Evolutionary conservation across 2,888 invertebrate genomes (phyloP).

Genomic region (Pristionchus maxplancki): DNA sequence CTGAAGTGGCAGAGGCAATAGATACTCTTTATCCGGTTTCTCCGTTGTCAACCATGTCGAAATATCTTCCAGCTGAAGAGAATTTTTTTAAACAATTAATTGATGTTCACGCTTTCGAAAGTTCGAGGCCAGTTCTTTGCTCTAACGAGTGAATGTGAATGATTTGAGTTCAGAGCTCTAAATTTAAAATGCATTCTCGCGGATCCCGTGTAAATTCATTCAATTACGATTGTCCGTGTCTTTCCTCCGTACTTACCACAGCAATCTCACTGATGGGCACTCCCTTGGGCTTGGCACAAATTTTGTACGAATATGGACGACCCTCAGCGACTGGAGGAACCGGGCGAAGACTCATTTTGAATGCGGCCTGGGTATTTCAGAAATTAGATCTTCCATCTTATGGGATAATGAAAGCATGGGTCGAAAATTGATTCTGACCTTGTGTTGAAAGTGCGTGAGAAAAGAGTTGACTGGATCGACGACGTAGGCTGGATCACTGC

Average conservation of each 20-base stretch:
- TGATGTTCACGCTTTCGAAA: too few relatives aligned
- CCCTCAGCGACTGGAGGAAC: conserved; percentile 60
- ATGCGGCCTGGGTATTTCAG: conserved; percentile 25
- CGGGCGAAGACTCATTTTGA: conserved; percentile 59
- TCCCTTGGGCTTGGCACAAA: conserved; percentile 65
- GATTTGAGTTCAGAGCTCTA: too few relatives aligned
- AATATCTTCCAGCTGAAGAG: conserved; percentile 65
- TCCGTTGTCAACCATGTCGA: conserved; percentile 71
- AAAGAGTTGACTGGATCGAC: conserved; percentile 66
- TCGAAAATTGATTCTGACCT: conserved; percentile 60
- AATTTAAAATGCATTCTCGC: too few relatives aligned
- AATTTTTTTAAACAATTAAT: too few relatives aligned
- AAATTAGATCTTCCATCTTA: too few relatives aligned
- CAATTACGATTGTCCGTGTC: neutral
- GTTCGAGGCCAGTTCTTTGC: too few relatives aligned
- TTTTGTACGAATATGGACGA: conserved; percentile 60
- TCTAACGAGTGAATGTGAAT: too few relatives aligned
- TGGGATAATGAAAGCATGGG: conserved; percentile 58
- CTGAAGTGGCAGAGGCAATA: conserved; percentile 66
- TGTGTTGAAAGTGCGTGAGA: conserved; percentile 66
- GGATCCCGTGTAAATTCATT: too few relatives aligned
- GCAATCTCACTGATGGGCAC: conserved; percentile 55
- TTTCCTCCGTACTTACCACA: conserved; percentile 53
- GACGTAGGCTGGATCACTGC: conserved; percentile 59
- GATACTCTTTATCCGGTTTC: conserved; percentile 67